These are phyloP conservation scores for Carapus acus DNA, from an alignment of 2,797 vertebrate genomes.

Conservation along the genomic window DNA sequence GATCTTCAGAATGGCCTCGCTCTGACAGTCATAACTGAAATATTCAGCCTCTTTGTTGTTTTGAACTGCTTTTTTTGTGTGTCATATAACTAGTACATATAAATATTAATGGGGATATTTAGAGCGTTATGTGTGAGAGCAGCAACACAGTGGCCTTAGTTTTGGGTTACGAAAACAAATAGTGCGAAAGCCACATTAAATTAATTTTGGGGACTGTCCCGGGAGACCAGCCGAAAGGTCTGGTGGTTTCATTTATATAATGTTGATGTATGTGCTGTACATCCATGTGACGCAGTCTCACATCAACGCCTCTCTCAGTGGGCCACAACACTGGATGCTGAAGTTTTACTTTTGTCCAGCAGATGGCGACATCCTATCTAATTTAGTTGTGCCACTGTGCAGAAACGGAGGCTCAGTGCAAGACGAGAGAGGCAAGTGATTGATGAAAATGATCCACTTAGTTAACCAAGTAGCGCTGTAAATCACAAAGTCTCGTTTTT, in stretches of 20 bases:
- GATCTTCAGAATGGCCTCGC: slow-evolving; percentile 58
- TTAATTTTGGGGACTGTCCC: too few relatives aligned
- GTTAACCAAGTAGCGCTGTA: slow-evolving; percentile 47
- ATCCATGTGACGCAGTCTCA: too few relatives aligned
- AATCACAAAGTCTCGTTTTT: slow-evolving; percentile 42
- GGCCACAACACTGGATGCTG: too few relatives aligned
- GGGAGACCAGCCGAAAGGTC: too few relatives aligned
- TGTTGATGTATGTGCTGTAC: too few relatives aligned
- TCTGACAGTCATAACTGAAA: slow-evolving; percentile 55
- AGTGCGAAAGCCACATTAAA: neutral
- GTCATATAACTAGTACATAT: slow-evolving; percentile 60
- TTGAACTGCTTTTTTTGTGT: slow-evolving; percentile 40
- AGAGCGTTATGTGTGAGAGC: slow-evolving; percentile 30
- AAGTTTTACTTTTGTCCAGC: slow-evolving; percentile 45
- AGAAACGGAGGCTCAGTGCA: slow-evolving; percentile 21
- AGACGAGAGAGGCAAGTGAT: slow-evolving; percentile 46
- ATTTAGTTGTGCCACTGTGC: slow-evolving; percentile 19
- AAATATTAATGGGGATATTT: slow-evolving; percentile 54
- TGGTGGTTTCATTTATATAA: too few relatives aligned
- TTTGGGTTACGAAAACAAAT: neutral
- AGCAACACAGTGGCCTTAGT: slow-evolving; percentile 13
- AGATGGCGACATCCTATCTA: slow-evolving; percentile 57
- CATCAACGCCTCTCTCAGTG: too few relatives aligned
- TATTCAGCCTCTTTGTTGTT: slow-evolving; percentile 58
- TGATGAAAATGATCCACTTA: slow-evolving; percentile 46